Base-by-base conservation (phyloP, 2,113 vertebrate species). In the Ovibos moschatus region DNA sequence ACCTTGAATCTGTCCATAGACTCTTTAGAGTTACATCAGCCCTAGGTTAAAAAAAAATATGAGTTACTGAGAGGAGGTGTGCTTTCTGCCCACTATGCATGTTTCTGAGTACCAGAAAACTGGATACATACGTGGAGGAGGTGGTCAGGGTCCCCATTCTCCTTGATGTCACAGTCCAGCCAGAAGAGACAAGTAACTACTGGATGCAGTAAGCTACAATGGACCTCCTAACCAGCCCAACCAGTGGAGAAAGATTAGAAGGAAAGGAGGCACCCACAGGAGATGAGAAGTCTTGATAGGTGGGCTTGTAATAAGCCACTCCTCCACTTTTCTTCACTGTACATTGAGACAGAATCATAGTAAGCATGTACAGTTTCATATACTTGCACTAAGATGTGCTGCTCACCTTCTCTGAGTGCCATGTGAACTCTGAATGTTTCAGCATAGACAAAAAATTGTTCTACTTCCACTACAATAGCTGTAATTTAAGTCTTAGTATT, bases 1-100 rank as follows among this genome's bases (percentile, higher is more conserved):
- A 51, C 25, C 40, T n/a, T 14, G 8, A 36, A 23, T 93, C 40
- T 40, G 28, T 79, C 47, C 47, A 64, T 19, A 55, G 64, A 87
- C 28, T 53, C 50, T 81, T 43, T 74, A 67, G 14, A 19, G 33
- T 47, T 76, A 2, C 3, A 10, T 58, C 27, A 93, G 11, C 15
- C 51, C 21, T 30, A 6, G 58, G 27, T 53, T 33, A 82, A 58
- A 55, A 84, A 79, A 81, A 47, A 28, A 83, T 51, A 2, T 58
- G n/a, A 19, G n/a, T 89, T 16, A 60, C 16, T 82, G 27, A 51
- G 27, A 45, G 21, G 36, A 71, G 21, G 82, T 87, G 2, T 30
- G 8, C 33, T 16, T 78, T n/a, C 23, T 7, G 0, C 28, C 23
- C n/a, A 27, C 8, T 19, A 1, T 45, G 27, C 12, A 2, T 7